Base-by-base conservation (phyloP, 1,140 invertebrate species). In the Asbolus verrucosus region DNA sequence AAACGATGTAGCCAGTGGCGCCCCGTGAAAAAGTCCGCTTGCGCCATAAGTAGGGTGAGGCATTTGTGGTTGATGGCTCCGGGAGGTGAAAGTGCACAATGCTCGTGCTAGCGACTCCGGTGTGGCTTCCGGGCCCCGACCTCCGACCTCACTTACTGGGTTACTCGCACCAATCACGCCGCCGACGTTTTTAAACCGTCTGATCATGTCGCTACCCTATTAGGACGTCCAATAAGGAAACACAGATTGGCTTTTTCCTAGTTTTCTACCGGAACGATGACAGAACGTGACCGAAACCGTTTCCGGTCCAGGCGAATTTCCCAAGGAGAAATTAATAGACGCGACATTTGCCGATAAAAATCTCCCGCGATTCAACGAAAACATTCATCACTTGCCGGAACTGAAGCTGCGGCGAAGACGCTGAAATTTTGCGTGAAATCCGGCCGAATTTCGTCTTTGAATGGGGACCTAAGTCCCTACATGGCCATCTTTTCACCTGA, bases 311-410 rank as follows among this genome's bases (percentile, higher is more conserved):
- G n/a, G n/a, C 71, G 13, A 60, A 62, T 46, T 27, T 72, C 8
- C 6, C 70, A 43, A 60, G 65, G 67, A 31, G 33, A 36, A 36
- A 36, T 36, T 5, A 11, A 36, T 30, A 30, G 4, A 8, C 9
- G 27, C 27, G 4, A 8, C 4, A 30, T 30, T 38, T 3, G 5
- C 6, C 33, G 70, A 71, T 74, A 65, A 71, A 71, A 71, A 71
- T 71, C 69, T 67, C 11, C 33, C n/a, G 67, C 11, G 59, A 43
- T 39, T 71, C 63, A 71, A 71, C 67, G 54, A 71, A 71, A 71
- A 61, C 70, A 74, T 75, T 70, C 68, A 75, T 75, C 73, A 75
- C 4, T 73, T 75, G 73, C 73, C 73, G 73, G 73, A 75, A 75
- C 67, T 33, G 54, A 62, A 41, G 18, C 67, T 67, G 19, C 8